phyloP scores from a whole-genome alignment of 2,888 invertebrate species.

The Spodoptera picta region DNA sequence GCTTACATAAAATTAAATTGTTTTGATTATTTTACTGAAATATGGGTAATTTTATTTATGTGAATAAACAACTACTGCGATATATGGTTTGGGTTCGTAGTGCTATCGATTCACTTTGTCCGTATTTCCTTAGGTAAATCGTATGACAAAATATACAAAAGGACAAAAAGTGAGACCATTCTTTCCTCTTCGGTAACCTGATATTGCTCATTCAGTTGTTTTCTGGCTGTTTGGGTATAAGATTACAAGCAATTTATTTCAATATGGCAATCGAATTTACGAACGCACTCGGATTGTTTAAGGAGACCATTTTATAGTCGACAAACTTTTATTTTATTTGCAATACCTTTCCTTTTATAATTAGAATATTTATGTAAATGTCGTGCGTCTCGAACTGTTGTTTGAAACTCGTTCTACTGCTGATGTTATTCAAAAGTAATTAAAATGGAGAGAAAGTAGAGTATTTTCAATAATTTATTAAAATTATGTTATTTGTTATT shows the following conservation, averaged over 20 bases:
- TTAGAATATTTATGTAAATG: conserved; percentile 31
- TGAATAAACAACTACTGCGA: conserved; percentile 46
- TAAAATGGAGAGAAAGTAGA: too few relatives aligned
- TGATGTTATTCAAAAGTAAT: neutral
- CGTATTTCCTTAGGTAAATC: conserved; percentile 60
- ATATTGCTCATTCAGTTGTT: conserved; percentile 87
- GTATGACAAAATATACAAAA: conserved; percentile 77
- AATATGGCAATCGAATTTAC: conserved; percentile 86
- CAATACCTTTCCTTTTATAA: conserved; percentile 41
- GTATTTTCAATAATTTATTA: too few relatives aligned
- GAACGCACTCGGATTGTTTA: conserved; percentile 75
- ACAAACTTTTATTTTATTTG: conserved; percentile 71
- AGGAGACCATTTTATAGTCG: conserved; percentile 73
- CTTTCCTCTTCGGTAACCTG: conserved; percentile 80
- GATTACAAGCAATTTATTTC: conserved; percentile 88
- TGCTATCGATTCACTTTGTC: conserved; percentile 53
- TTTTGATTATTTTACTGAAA: conserved; percentile 59
- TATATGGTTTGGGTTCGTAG: conserved; percentile 51
- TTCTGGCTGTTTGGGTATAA: conserved; percentile 87
- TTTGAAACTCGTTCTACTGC: neutral
- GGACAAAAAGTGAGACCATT: conserved; percentile 76
- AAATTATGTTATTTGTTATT: too few relatives aligned
- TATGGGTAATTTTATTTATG: conserved; percentile 55
- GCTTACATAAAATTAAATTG: conserved; percentile 70
- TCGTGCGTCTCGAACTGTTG: neutral